Evolutionary conservation across 2,113 vertebrate species (phyloP).

Genomic region (Merops nubicus): DNA sequence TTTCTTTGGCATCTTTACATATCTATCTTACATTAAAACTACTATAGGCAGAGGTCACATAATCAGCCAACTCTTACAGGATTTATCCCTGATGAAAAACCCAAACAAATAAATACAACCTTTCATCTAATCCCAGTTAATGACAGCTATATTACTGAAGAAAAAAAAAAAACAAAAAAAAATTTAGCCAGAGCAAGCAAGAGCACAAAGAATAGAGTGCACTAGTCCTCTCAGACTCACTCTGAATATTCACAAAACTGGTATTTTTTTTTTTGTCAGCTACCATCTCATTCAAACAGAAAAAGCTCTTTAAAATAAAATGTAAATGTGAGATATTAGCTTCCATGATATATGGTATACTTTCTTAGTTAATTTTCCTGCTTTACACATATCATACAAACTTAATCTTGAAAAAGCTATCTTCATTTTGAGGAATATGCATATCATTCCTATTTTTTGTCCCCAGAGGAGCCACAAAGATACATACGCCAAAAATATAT

Average conservation of each 20-base stretch:
- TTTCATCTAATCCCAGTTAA: slow-evolving; percentile 14
- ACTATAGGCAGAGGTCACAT: neutral
- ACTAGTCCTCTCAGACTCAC: neutral
- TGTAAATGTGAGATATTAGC: neutral
- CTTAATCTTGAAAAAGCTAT: neutral
- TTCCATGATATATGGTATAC: neutral
- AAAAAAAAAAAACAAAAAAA: neutral
- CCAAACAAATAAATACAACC: neutral
- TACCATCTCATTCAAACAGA: neutral
- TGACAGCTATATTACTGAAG: neutral
- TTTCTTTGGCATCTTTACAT: neutral
- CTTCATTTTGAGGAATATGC: neutral
- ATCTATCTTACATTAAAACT: neutral
- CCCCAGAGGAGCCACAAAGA: neutral
- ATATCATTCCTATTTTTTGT: neutral
- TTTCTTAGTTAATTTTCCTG: neutral
- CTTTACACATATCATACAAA: neutral
- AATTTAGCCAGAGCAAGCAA: neutral
- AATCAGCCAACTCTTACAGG: slow-evolving; percentile 12
- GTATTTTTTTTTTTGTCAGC: neutral
- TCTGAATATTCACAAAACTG: neutral
- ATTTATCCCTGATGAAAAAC: slow-evolving; percentile 1
- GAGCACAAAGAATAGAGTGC: neutral
- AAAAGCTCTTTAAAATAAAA: neutral
- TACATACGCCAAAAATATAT: neutral